Conservation (phyloP, 2,797 vertebrate species). For the Gouania willdenowi region DNA sequence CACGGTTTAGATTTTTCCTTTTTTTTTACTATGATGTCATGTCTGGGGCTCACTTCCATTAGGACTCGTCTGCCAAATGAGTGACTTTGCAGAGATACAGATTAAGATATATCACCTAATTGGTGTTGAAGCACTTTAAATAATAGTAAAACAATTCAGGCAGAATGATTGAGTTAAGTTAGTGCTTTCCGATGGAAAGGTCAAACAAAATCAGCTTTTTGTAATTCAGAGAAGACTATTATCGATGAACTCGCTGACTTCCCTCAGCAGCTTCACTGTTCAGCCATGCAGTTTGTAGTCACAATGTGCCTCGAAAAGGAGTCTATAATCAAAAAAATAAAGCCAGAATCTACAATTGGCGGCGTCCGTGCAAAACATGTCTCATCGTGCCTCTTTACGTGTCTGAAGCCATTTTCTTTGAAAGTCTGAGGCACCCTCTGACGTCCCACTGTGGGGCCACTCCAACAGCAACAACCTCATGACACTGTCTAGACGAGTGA, state of each 20-base stretch:
- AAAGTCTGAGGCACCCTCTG: slow-evolving; percentile 12
- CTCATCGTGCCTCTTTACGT: slow-evolving; percentile 8
- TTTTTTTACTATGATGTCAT: no score
- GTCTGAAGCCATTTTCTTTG: slow-evolving; percentile 23
- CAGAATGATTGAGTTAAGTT: slow-evolving; percentile 5
- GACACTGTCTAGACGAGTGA: not conserved
- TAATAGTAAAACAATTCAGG: no score
- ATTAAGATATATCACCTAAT: no score
- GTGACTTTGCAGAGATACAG: no score
- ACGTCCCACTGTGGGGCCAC: slow-evolving; percentile 2
- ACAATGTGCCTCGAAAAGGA: not conserved
- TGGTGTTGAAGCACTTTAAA: no score
- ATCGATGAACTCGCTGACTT: not conserved
- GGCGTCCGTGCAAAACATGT: slow-evolving; percentile 6
- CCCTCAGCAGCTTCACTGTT: not conserved
- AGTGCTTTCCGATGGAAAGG: not conserved
- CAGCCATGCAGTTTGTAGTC: not conserved
- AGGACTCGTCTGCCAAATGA: no score
- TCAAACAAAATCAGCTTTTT: not conserved
- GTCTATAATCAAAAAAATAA: slow-evolving; percentile 21
- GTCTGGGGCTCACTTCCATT: no score
- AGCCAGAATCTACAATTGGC: not conserved
- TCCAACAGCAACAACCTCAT: not conserved
- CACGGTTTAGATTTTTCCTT: no score
- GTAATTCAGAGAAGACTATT: not conserved